phyloP scores from a whole-genome alignment of 23 tunicate species.

The Phallusia fumigata region DNA sequence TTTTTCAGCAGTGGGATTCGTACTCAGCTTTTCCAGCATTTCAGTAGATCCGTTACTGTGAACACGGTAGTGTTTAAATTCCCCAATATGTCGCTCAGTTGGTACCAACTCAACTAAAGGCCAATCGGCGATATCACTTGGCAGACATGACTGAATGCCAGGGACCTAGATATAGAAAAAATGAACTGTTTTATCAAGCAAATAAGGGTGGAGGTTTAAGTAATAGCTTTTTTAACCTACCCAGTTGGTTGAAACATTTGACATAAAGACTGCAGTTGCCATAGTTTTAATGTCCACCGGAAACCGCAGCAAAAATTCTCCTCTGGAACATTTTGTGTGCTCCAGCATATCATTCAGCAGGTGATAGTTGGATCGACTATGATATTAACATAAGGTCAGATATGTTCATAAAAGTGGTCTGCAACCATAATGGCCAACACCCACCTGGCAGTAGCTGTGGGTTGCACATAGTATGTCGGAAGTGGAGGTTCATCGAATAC shows the following conservation, averaged over 20 bases:
- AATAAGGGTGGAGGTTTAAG: background rate
- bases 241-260: constrained; percentile 41
- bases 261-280: constrained; percentile 18
- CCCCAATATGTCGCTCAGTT: background rate
- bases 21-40: background rate
- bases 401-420: background rate
- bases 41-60: background rate
- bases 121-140: background rate
- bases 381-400: constrained; percentile 5
- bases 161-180: background rate
- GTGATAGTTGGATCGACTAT: constrained; percentile 60
- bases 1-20: background rate
- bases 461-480: constrained; percentile 48
- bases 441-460: constrained; percentile 36
- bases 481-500: constrained; percentile 49
- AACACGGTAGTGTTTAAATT: background rate
- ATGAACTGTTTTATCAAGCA: background rate
- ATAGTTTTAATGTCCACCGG: constrained; percentile 40
- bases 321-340: constrained; percentile 22
- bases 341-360: constrained; percentile 54
- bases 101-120: background rate
- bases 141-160: background rate
- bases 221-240: constrained; percentile 10
- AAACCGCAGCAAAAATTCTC: constrained; percentile 28
- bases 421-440: background rate